Base-by-base conservation (phyloP, 1,140 invertebrate genomes). In the Diplogasteroides magnus region DNA sequence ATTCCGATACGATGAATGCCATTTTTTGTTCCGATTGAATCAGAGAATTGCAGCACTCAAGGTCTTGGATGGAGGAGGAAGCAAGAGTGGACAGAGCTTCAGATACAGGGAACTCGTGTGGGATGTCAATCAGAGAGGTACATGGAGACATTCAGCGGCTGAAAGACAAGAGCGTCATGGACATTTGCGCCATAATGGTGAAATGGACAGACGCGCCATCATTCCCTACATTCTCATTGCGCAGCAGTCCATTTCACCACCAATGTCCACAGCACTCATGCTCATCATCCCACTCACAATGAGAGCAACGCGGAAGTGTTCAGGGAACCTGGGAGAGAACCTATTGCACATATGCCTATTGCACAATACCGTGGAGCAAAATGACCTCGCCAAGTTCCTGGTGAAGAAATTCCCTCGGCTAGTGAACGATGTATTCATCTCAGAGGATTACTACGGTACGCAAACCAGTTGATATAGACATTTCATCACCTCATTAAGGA, bases 391-490 rank as follows among this genome's bases (percentile, higher is more conserved):
- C 0, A 97, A 97, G 84, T 84, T 93, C 73, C 85, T 98, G 0
- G 84, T 98, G 0, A 87, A 90, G 61, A 91, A 92, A 82, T 98
- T 92, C 85, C 95, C 95, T 0, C 94, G 93, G 82, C 87, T 98
- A 0, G 93, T 97, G 76, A 91, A 95, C 80, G 95, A 98, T 82
- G 90, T 96, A 74, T 98, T 97, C 83, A 88, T 94, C 81, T 89
- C 89, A 59, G 94, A 98, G 77, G 94, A 97, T 83, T 98, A 97
- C 83, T 98, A 96, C 81, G 93, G 92, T 93, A 86, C 83, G 74
- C 59, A 11, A 26, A 29, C n/a, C n/a, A 29, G n/a, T 29, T n/a
- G 6, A 61, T 11, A 11, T 11, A 61, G 6, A 11, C 6, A 26
- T 63, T 6, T 26, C 11, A 65, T 64, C 23, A 31, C 11, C 25